phyloP scores from a whole-genome alignment of 2,888 invertebrate genomes.

The Limnephilus lunatus region DNA sequence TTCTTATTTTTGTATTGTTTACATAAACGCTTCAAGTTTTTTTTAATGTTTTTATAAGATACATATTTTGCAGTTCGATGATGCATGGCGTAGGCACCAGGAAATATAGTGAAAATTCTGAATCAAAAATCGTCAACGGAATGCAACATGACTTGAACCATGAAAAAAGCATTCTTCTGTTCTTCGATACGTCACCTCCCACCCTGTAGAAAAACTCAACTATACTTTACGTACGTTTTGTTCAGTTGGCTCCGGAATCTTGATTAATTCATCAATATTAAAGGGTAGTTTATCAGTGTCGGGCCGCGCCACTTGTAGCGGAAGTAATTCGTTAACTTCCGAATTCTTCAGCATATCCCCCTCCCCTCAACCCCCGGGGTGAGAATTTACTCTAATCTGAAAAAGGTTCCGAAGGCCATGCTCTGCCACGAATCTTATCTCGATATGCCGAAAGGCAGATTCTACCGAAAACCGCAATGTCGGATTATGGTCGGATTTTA shows the following conservation, averaged over 20 bases:
- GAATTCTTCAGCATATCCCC: constrained; percentile 48
- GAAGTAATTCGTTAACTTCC: constrained; percentile 63
- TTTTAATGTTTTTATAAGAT: no score
- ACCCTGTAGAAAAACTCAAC: neutral
- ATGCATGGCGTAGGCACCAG: neutral
- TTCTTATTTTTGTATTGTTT: no score
- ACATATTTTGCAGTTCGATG: no score
- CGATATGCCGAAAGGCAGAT: neutral
- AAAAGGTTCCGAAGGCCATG: constrained; percentile 39
- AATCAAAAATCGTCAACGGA: neutral
- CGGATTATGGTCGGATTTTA: neutral
- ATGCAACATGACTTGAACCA: neutral
- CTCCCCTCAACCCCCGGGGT: neutral
- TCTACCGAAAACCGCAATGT: neutral
- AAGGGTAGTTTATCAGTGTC: constrained; percentile 65
- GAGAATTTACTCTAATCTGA: constrained; percentile 53
- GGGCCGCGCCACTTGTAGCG: constrained; percentile 60
- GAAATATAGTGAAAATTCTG: neutral
- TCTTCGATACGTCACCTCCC: neutral
- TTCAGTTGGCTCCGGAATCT: constrained; percentile 48
- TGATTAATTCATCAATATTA: constrained; percentile 66
- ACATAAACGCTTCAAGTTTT: no score
- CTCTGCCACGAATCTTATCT: constrained; percentile 20
- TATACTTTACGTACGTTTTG: constrained; percentile 29
- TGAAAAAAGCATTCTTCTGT: neutral